A percentile compares a stretch with the other conserved stretches of the same genome.
Evolutionary conservation across 2,113 vertebrate species (phyloP).

Genomic region (Reinhardtius hippoglossoides): DNA sequence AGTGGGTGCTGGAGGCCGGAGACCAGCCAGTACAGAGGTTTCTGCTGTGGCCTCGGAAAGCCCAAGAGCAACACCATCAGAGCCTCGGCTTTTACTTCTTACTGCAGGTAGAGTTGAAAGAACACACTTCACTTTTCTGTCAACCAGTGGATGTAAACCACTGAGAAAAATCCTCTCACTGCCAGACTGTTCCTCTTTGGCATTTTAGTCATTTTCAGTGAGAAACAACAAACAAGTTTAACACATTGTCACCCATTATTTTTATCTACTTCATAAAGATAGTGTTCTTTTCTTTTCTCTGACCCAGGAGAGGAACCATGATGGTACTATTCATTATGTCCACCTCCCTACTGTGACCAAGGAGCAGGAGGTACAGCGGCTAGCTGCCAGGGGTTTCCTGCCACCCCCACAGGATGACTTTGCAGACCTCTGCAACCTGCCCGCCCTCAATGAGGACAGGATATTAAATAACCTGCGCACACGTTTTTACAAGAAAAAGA

Average conservation of each 20-base stretch:
- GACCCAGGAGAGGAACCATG: constrained; percentile 85
- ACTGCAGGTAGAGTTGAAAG: constrained; percentile 80
- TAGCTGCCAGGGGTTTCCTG: constrained; percentile 93
- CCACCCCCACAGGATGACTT: constrained; percentile 91
- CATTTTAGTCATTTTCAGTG: constrained; percentile 1
- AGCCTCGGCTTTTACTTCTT: constrained; percentile 95
- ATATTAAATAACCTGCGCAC: constrained; percentile 90
- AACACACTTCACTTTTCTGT: background rate
- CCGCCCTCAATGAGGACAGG: constrained; percentile 88
- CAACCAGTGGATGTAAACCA: background rate
- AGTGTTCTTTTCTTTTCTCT: background rate
- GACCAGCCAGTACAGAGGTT: constrained; percentile 94
- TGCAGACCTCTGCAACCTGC: constrained; percentile 95
- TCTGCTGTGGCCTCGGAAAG: constrained; percentile 94
- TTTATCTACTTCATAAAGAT: too few relatives aligned
- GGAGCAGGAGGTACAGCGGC: constrained; percentile 83
- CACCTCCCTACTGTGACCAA: constrained; percentile 85
- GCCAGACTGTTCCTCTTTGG: constrained; percentile 5
- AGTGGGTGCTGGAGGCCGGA: constrained; percentile 93
- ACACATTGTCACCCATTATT: background rate
- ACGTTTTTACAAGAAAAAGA: constrained; percentile 94
- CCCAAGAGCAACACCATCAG: constrained; percentile 89
- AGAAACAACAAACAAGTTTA: constrained; percentile 2
- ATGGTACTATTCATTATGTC: constrained; percentile 90
- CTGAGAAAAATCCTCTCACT: background rate